Conservation (phyloP, 2,113 vertebrate species). For the Philantomba maxwellii region DNA sequence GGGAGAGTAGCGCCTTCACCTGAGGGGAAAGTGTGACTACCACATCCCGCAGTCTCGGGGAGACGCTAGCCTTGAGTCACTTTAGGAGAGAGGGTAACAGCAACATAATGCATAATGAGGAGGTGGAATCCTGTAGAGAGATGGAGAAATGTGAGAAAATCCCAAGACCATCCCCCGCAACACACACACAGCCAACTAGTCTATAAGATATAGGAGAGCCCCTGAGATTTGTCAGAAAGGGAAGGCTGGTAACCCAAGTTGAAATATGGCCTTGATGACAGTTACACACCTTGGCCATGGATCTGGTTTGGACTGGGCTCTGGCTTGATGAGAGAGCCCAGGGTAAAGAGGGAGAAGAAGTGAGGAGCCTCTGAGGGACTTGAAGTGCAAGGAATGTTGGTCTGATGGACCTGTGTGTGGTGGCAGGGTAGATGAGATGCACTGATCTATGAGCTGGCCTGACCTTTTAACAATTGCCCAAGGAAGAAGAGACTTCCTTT, state of each 20-base stretch:
- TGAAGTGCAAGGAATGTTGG: background rate
- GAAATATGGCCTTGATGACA: background rate
- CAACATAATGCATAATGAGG: background rate
- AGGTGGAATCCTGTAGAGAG: background rate
- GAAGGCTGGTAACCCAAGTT: background rate
- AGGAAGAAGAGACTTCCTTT: background rate
- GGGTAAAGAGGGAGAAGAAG: background rate
- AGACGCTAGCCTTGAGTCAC: background rate
- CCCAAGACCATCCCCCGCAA: background rate
- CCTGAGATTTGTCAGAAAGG: background rate
- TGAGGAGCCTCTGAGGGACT: background rate
- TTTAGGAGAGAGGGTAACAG: background rate
- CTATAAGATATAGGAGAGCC: background rate
- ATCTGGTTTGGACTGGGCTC: background rate
- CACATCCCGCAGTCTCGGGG: background rate
- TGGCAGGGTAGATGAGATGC: background rate
- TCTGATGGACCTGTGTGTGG: background rate
- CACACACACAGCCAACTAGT: background rate
- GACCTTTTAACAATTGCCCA: conserved; percentile 3
- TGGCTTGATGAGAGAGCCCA: background rate
- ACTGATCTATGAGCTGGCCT: background rate
- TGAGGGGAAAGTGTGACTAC: background rate
- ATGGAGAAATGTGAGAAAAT: background rate
- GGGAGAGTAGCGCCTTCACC: background rate
- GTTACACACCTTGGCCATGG: background rate